Evolutionary conservation across 1,140 invertebrate species (phyloP), one percentile per base, ranked within the genome.

Genomic region (Sitophilus oryzae): DNA sequence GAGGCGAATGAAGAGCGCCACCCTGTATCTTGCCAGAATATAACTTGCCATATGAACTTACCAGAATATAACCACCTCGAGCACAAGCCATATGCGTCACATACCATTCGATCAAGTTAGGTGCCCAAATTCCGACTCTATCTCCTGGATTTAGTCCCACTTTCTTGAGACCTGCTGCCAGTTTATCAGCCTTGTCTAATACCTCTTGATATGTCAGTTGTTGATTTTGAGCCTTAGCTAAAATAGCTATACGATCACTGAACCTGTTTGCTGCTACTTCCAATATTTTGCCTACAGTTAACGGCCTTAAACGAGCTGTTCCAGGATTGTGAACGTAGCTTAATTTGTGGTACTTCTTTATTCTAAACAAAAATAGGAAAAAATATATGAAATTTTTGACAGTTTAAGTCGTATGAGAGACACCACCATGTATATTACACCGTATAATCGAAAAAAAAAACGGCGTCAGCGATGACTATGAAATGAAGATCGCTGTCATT

Each of bases 21-120:
- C 18, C n/a, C 20, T 6, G 1, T 25, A 1, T 41, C 11, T 21
- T 9, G 10, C 8, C 16, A 14, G 16, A 38, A 38, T 38, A 8
- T 14, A 15, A 38, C 1, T 37, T 30, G 11, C 15, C 21, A 20
- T 8, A 50, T n/a, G 16, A 44, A 51, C 19, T 41, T 74, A 91
- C 93, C 47, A 87, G 71, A 52, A 94, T 80, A 0, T 94, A 71
- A 0, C 95, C 96, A 10, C 83, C 82, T 58, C 91, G 82, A 0
- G 85, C 82, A 2, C 86, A 82, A 0, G 86, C 93, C 56, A 91
- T 76, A 60, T 86, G 79, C 0, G 82, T 76, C 0, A 95, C 64
- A 2, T 88, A 75, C 93, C 93, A 98, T 63, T 90, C 83, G 5
- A 82, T 66, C 20, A 78, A 78, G 71, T 96, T 98, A 0, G 93